phyloP scores from a whole-genome alignment of 2,113 vertebrate genomes.

The Gobius niger region DNA sequence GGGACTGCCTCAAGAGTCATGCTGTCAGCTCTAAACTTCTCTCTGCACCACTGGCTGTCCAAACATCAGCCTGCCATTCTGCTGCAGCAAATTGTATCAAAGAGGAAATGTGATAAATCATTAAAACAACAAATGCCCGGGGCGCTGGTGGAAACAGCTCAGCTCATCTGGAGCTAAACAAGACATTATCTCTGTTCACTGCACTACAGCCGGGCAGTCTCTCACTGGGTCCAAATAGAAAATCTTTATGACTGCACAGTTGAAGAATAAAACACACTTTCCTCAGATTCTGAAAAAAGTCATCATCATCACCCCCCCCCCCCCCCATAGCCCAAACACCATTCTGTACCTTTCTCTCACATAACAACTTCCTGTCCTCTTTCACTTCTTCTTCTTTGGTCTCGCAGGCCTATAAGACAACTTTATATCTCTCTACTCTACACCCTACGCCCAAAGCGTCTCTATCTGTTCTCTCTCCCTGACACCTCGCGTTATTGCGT shows the following conservation, averaged over 20 bases:
- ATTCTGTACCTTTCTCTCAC: too few species aligned
- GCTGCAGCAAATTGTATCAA: conserved; percentile 39
- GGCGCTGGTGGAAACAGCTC: conserved; percentile 29
- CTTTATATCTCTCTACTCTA: background rate
- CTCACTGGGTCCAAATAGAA: conserved; percentile 1
- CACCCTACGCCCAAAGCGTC: background rate
- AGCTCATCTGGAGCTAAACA: conserved; percentile 47
- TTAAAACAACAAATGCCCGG: conserved; percentile 45
- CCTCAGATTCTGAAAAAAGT: too few species aligned
- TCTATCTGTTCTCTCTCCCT: background rate
- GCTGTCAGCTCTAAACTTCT: conserved; percentile 21
- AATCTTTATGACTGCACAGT: too few species aligned
- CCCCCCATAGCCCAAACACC: too few species aligned
- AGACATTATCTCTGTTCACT: conserved; percentile 28
- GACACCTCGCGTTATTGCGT: background rate
- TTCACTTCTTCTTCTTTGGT: too few species aligned
- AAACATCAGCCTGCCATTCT: conserved; percentile 12
- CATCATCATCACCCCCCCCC: too few species aligned
- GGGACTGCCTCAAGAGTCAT: too few species aligned
- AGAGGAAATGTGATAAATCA: conserved; percentile 60
- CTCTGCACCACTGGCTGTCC: conserved; percentile 30
- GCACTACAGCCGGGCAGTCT: conserved; percentile 24
- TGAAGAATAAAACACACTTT: too few species aligned
- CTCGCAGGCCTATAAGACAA: too few species aligned
- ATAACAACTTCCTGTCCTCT: background rate